Percentiles rank a stretch among this genome's conserved stretches.
Conservation (phyloP, 2,888 invertebrate genomes). For the Mythimna ferrago region DNA sequence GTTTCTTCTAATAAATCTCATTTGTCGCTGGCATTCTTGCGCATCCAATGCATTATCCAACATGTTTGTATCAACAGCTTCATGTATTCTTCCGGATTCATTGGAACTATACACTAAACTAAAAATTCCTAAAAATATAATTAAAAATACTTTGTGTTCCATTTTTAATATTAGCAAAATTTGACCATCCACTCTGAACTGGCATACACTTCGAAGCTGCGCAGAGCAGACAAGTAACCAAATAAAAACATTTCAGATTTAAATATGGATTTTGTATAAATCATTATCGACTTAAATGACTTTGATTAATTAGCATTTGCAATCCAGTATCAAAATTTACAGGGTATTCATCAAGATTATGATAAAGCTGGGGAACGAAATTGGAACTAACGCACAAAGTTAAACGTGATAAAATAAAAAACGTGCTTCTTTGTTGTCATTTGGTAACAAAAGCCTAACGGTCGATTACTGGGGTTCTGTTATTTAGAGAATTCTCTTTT, state of each 20-base stretch:
- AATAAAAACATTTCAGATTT: slow-evolving; percentile 35
- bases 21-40: slow-evolving; percentile 50
- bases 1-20: slow-evolving; percentile 43
- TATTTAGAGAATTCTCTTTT: no score
- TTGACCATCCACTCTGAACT: no score
- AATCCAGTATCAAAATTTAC: slow-evolving; percentile 4
- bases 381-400: slow-evolving; percentile 25
- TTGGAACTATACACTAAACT: slow-evolving; percentile 32
- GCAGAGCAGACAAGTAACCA: slow-evolving; percentile 9
- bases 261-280: slow-evolving; percentile 12
- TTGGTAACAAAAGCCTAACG: not conserved
- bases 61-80: slow-evolving; percentile 32
- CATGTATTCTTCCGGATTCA: slow-evolving; percentile 8
- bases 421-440: not conserved
- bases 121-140: slow-evolving; percentile 31
- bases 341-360: not conserved
- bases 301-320: slow-evolving; percentile 18
- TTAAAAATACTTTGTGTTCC: slow-evolving; percentile 5
- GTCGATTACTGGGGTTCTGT: not conserved
- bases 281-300: slow-evolving; percentile 29
- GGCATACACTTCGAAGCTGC: not conserved
- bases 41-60: slow-evolving; percentile 49
- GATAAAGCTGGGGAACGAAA: slow-evolving; percentile 35
- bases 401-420: slow-evolving; percentile 18
- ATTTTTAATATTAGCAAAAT: slow-evolving; percentile 14